Evolutionary conservation across 2,888 invertebrate species (phyloP).

Genomic region (Gibbula magus): DNA sequence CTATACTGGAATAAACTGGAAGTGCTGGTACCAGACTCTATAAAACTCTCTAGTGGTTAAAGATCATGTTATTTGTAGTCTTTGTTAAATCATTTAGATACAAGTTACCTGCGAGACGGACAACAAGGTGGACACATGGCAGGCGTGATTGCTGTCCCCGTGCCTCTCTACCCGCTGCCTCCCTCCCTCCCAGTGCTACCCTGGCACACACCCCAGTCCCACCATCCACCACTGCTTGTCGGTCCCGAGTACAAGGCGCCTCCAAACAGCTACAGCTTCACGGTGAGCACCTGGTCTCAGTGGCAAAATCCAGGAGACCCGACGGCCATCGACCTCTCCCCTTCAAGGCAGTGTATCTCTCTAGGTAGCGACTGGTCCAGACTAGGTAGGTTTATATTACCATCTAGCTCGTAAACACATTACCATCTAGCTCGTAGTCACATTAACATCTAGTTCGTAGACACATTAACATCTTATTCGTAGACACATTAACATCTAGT

Average conservation of each 20-base stretch:
- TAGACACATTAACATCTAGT: too few species aligned
- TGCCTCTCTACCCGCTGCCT: constrained; percentile 19
- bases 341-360: neutral
- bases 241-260: neutral
- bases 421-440: too few species aligned
- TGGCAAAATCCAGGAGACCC: neutral
- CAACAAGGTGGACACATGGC: neutral
- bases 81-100: too few species aligned
- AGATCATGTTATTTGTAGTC: too few species aligned
- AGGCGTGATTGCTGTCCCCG: constrained; percentile 27
- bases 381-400: too few species aligned
- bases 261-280: neutral
- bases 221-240: neutral
- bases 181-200: neutral
- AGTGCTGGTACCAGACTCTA: too few species aligned
- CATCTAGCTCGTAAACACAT: too few species aligned
- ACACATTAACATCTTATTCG: too few species aligned
- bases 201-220: neutral
- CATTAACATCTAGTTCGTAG: too few species aligned
- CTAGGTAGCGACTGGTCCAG: neutral
- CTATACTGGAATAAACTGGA: too few species aligned
- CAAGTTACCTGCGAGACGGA: too few species aligned
- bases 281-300: neutral
- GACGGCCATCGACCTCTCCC: neutral
- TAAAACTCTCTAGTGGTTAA: too few species aligned